Conservation (phyloP, 2,797 vertebrate species). For the Pipistrellus pygmaeus region DNA sequence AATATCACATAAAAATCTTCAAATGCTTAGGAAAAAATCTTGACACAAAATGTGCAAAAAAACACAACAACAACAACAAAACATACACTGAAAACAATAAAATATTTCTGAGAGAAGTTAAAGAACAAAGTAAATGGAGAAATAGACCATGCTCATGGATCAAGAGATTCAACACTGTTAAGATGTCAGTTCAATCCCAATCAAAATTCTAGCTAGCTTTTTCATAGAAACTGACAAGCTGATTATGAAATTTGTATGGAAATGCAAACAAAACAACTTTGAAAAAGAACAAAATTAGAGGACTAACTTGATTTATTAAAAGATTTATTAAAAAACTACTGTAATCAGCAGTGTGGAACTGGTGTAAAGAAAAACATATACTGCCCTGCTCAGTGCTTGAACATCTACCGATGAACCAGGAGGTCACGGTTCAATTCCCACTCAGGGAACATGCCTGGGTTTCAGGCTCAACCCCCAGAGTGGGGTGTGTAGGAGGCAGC, state of each 20-base stretch:
- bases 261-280: neutral
- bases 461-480: too few relatives aligned
- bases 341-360: neutral
- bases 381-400: too few relatives aligned
- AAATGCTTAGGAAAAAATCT: slow-evolving; percentile 3
- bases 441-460: too few relatives aligned
- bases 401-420: too few relatives aligned
- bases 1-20: neutral
- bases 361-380: neutral
- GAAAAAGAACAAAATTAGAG: neutral
- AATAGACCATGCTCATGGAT: neutral
- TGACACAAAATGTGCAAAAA: neutral
- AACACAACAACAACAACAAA: neutral
- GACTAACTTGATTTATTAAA: neutral
- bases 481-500: too few relatives aligned
- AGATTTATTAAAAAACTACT: neutral
- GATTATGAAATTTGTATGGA: neutral
- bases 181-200: neutral
- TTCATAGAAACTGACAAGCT: neutral
- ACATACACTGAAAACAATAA: neutral
- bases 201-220: neutral
- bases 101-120: neutral
- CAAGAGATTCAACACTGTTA: neutral
- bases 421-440: too few relatives aligned
- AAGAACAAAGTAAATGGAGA: neutral